Percentiles rank a stretch among this genome's conserved stretches.
Conservation (phyloP, 2,113 vertebrate genomes). For the Struthio camelus region DNA sequence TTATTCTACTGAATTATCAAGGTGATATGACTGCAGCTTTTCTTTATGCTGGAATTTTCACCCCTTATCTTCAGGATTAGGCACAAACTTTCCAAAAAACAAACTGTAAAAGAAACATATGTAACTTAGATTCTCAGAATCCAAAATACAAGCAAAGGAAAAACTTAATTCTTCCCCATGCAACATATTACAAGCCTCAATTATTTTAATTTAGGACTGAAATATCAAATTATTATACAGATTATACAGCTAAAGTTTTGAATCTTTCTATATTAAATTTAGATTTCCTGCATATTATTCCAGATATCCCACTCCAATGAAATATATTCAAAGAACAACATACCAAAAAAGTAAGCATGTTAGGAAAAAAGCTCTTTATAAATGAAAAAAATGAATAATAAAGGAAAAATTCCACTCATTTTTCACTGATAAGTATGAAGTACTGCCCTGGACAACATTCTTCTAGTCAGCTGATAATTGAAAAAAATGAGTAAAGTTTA, state of each 20-base stretch:
- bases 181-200: not conserved
- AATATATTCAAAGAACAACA: not conserved
- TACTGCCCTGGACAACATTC: not conserved
- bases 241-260: not conserved
- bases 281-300: not conserved
- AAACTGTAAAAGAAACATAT: not conserved
- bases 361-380: not conserved
- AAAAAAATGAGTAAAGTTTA: not conserved
- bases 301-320: not conserved
- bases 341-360: not conserved
- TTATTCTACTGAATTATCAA: not conserved
- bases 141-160: not conserved
- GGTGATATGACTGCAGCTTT: not conserved
- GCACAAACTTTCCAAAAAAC: not conserved
- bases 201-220: not conserved
- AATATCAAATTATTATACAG: not conserved
- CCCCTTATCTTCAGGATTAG: not conserved
- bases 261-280: not conserved
- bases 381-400: not conserved
- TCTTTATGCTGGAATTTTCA: not conserved
- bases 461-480: not conserved
- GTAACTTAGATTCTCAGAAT: not conserved
- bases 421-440: not conserved
- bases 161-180: not conserved
- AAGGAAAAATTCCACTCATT: not conserved